These are phyloP conservation scores for Neopipo cinnamomea DNA, from an alignment of 2,113 vertebrate species.

Conservation along the genomic window DNA sequence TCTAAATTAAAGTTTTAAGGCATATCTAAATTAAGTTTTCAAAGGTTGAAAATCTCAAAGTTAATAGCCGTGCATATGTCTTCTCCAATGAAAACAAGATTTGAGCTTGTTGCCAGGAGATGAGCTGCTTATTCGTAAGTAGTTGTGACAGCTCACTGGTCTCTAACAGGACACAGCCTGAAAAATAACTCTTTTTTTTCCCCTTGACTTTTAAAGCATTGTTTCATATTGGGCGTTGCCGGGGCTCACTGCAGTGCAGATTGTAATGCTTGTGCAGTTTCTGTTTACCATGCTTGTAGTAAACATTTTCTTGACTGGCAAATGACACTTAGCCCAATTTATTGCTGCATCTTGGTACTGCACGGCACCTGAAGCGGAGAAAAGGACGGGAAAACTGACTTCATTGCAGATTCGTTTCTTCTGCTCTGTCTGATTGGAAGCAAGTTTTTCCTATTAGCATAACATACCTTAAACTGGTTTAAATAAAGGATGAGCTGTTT, in stretches of 20 bases:
- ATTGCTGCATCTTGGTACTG: not conserved
- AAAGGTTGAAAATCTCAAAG: not conserved
- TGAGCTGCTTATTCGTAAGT: not conserved
- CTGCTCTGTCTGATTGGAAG: not conserved
- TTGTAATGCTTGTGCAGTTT: not conserved
- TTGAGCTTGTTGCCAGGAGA: not conserved
- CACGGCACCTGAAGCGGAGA: accelerated
- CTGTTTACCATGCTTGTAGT: not conserved
- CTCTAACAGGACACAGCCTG: not conserved
- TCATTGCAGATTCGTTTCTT: not conserved
- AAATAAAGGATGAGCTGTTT: not conserved
- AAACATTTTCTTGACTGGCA: not conserved
- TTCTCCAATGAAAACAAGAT: not conserved
- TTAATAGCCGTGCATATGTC: not conserved
- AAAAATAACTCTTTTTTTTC: not conserved
- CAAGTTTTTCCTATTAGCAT: not conserved
- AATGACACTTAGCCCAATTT: not conserved
- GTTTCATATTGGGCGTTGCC: not conserved
- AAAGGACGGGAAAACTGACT: not conserved
- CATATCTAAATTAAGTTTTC: not conserved
- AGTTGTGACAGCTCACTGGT: not conserved
- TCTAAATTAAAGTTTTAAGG: not conserved
- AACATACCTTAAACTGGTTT: not conserved
- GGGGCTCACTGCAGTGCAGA: not conserved
- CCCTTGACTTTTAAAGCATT: not conserved